Conservation (phyloP, 1,140 invertebrate genomes). For the Lutraria rhynchaena region DNA sequence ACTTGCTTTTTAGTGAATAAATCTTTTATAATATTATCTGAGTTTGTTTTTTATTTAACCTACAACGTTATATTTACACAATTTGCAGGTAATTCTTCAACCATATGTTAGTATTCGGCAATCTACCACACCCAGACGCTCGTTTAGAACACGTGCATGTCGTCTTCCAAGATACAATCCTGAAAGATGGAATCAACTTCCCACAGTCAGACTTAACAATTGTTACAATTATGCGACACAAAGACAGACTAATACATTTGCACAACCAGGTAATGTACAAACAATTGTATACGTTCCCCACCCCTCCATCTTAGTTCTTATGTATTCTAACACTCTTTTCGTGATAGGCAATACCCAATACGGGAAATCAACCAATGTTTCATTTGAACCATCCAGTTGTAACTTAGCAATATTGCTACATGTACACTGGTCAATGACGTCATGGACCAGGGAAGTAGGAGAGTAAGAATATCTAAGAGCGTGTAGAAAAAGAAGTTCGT, state of each 20-base stretch:
- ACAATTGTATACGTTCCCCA: background rate
- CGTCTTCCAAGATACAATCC: conserved; percentile 29
- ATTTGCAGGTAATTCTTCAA: background rate
- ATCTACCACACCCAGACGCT: background rate
- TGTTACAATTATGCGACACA: conserved; percentile 53
- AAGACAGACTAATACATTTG: conserved; percentile 43
- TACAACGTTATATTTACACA: background rate
- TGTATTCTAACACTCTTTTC: too few relatives aligned
- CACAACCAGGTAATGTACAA: conserved; percentile 39
- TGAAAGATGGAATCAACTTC: conserved; percentile 13
- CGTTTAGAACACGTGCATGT: background rate
- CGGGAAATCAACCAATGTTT: too few relatives aligned
- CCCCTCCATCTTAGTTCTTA: too few relatives aligned
- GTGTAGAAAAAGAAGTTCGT: too few relatives aligned
- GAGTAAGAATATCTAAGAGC: too few relatives aligned
- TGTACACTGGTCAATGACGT: too few relatives aligned
- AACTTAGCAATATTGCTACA: too few relatives aligned
- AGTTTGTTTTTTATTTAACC: background rate
- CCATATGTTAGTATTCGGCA: background rate
- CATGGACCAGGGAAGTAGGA: too few relatives aligned
- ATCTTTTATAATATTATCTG: background rate
- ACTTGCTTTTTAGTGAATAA: background rate
- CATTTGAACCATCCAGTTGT: too few relatives aligned
- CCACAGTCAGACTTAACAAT: conserved; percentile 16
- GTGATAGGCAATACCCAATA: too few relatives aligned